These are phyloP conservation scores for Toxostoma redivivum DNA, from an alignment of 2,113 vertebrate genomes.

Conservation along the genomic window DNA sequence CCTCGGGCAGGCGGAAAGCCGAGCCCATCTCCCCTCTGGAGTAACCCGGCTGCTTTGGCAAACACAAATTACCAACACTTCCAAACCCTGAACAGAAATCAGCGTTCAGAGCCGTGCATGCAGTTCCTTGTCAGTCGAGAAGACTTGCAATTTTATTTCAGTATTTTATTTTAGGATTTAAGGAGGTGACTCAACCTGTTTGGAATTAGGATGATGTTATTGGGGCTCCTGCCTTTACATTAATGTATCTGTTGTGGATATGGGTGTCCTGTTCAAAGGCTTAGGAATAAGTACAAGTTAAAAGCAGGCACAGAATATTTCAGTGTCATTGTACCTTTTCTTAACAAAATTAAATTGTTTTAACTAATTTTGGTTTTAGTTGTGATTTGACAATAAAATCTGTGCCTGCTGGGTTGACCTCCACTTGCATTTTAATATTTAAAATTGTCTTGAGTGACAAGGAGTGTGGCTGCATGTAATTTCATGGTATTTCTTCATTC, in stretches of 20 bases:
- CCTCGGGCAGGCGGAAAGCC: not conserved
- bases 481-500: not conserved
- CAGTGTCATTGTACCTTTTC: not conserved
- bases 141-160: not conserved
- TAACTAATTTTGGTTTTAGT: not conserved
- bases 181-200: constrained; percentile 25
- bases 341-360: not conserved
- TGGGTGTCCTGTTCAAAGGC: not conserved
- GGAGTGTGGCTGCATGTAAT: not conserved
- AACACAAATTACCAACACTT: constrained; percentile 13
- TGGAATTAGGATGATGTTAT: not conserved
- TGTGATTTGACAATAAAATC: not conserved
- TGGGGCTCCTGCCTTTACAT: not conserved
- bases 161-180: not conserved
- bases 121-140: not conserved
- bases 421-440: not conserved
- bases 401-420: not conserved
- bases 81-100: not conserved
- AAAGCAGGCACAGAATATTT: not conserved
- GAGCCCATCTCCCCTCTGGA: constrained; percentile 5
- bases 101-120: not conserved
- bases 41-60: constrained; percentile 23
- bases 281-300: not conserved
- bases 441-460: not conserved
- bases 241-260: not conserved